Evolutionary conservation across 92 coral and sea anemone species (phyloP).

Genomic region (Palythoa heliodiscus): DNA sequence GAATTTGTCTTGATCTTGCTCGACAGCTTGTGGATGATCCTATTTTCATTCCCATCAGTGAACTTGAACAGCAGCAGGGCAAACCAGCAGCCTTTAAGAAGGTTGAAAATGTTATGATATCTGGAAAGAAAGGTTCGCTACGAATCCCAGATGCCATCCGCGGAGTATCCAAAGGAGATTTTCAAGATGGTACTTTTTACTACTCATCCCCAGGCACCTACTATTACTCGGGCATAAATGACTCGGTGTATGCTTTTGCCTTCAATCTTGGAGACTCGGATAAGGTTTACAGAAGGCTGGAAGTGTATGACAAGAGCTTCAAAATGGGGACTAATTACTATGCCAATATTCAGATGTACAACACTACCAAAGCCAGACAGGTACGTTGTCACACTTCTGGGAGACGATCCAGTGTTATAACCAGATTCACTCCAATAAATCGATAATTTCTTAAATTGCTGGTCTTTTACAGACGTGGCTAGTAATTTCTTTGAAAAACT

Average conservation of each 20-base stretch:
- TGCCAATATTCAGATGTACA: conserved; percentile 83
- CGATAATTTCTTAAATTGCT: too few relatives aligned
- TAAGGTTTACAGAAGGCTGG: conserved; percentile 79
- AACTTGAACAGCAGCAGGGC: conserved; percentile 86
- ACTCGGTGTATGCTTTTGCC: conserved; percentile 96
- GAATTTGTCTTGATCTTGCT: neutral
- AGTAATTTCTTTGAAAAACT: too few relatives aligned
- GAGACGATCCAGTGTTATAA: too few relatives aligned
- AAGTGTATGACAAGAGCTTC: conserved; percentile 61
- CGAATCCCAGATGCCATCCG: conserved; percentile 92
- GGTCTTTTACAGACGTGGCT: too few relatives aligned
- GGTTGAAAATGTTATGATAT: conserved; percentile 83
- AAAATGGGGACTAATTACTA: conserved; percentile 68
- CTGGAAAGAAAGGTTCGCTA: conserved; percentile 81
- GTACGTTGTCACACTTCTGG: conserved; percentile 36
- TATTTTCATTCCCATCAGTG: conserved; percentile 90
- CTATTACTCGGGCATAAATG: conserved; percentile 87
- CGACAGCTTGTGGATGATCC: conserved; percentile 97
- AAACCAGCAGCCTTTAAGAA: conserved; percentile 68
- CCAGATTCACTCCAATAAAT: too few relatives aligned
- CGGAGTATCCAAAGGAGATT: conserved; percentile 96
- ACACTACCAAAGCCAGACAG: conserved; percentile 73
- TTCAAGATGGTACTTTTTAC: conserved; percentile 92
- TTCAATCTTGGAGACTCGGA: conserved; percentile 97
- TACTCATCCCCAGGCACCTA: conserved; percentile 87